Conservation (phyloP, 2,113 vertebrate genomes). For the Pelodiscus sinensis region DNA sequence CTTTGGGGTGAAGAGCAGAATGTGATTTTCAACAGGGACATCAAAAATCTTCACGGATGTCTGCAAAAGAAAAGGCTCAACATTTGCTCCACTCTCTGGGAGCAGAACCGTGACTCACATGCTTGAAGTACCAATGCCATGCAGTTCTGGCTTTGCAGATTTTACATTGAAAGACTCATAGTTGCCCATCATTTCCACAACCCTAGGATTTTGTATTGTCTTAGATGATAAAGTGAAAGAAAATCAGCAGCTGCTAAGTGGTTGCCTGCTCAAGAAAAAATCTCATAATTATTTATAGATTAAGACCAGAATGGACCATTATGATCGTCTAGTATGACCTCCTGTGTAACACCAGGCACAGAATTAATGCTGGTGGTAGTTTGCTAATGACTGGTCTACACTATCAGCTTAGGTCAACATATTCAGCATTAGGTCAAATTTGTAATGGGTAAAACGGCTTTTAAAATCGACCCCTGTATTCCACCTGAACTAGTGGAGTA, state of each 20-base stretch:
- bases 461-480: too few species aligned
- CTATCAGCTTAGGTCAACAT: too few species aligned
- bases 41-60: constrained; percentile 87
- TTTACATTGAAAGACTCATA: not conserved
- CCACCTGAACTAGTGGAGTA: too few species aligned
- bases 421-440: too few species aligned
- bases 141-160: constrained; percentile 20
- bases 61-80: constrained; percentile 75
- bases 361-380: not conserved
- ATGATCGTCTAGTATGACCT: not conserved
- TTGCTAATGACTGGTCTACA: not conserved
- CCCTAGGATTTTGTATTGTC: constrained; percentile 12
- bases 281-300: not conserved
- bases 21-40: constrained; percentile 84
- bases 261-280: not conserved
- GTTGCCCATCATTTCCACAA: constrained; percentile 26
- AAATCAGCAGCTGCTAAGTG: constrained; percentile 1
- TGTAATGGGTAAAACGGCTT: too few species aligned
- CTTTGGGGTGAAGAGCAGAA: constrained; percentile 88
- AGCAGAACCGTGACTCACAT: constrained; percentile 49
- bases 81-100: constrained; percentile 47
- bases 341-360: not conserved
- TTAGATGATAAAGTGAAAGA: constrained; percentile 11
- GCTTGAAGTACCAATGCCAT: constrained; percentile 8
- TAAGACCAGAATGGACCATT: constrained; percentile 3